Evolutionary conservation across 2,113 vertebrate species (phyloP), one percentile per base, ranked within the genome.

Genomic region (Rhynchomys soricoides): DNA sequence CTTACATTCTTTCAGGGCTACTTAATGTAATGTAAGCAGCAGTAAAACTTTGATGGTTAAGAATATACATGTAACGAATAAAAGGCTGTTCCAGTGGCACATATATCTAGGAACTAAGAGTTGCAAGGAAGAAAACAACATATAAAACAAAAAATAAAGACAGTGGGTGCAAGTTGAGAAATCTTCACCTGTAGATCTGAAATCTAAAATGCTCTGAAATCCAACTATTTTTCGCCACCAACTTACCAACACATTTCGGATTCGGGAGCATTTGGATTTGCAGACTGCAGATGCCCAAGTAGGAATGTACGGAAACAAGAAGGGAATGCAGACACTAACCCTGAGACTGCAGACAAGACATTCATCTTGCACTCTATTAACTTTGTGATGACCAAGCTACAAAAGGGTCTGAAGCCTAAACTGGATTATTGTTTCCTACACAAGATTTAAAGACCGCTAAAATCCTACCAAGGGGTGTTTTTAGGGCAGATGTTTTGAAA

Each of bases 381-480:
- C 50, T 95, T 45, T 93, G 24, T 89, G 13, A 87, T 48, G 19
- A 26, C 57, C 78, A 96, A 64, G 86, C 45, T 77, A 90, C 0
- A 81, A 89, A 59, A 71, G 16, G n/a, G 70, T n/a, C 10, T 70
- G 64, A 87, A 4, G 29, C 34, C 45, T 64, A 96, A 86, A 77
- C 15, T 22, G 9, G 16, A 77, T 78, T 94, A 89, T 78, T 55
- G 93, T 85, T 91, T 96, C 78, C 73, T 94, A 71, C 21, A 48
- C n/a, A 90, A 83, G 92, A 64, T 89, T 95, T 90, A 81, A 87
- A 70, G 11, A 75, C 62, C 43, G 17, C 12, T 96, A 66, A 97
- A 86, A 31, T 77, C 90, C 43, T 86, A 86, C 83, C 43, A 86
- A 37, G 62, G 29, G 9, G 15, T 68, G 31, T 45, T 86, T 86